Evolutionary conservation across 2,113 vertebrate species (phyloP).

Genomic region (Odontesthes bonariensis): DNA sequence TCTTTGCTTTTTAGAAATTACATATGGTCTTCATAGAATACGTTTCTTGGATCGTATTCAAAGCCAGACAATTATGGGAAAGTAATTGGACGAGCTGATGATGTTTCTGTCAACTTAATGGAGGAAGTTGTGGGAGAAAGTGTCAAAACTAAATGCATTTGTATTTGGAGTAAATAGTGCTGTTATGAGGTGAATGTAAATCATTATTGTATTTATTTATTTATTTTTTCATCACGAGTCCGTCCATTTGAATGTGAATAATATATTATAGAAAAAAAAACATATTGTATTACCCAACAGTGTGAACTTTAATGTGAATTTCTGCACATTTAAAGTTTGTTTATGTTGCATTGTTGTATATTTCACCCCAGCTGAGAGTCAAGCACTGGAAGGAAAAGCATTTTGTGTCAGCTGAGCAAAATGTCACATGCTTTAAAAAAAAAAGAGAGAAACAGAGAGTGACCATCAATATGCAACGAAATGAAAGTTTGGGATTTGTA

Average conservation of each 20-base stretch:
- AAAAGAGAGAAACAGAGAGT: conserved; percentile 15
- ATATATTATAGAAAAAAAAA: conserved; percentile 58
- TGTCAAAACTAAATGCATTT: conserved; percentile 43
- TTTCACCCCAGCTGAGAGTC: conserved; percentile 46
- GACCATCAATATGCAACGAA: conserved; percentile 74
- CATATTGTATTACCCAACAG: conserved; percentile 60
- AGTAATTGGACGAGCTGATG: neutral
- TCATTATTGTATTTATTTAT: conserved; percentile 72
- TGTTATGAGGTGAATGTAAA: conserved; percentile 73
- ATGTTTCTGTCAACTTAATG: neutral
- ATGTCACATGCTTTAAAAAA: conserved; percentile 73
- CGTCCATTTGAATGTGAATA: conserved; percentile 70
- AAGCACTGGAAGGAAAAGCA: conserved; percentile 10
- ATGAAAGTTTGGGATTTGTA: conserved; percentile 61
- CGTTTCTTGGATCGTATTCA: conserved; percentile 37
- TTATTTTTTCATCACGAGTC: conserved; percentile 20
- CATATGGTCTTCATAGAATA: conserved; percentile 39
- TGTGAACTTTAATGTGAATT: conserved; percentile 66
- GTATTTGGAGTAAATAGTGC: conserved; percentile 66
- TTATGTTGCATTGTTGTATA: conserved; percentile 66
- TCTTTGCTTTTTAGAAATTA: conserved; percentile 53
- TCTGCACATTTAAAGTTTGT: conserved; percentile 50
- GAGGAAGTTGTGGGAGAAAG: conserved; percentile 23
- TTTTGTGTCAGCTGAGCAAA: conserved; percentile 40
- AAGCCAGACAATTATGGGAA: conserved; percentile 17